phyloP scores from a whole-genome alignment of 2,113 vertebrate genomes.

The Micronycteris hirsuta region DNA sequence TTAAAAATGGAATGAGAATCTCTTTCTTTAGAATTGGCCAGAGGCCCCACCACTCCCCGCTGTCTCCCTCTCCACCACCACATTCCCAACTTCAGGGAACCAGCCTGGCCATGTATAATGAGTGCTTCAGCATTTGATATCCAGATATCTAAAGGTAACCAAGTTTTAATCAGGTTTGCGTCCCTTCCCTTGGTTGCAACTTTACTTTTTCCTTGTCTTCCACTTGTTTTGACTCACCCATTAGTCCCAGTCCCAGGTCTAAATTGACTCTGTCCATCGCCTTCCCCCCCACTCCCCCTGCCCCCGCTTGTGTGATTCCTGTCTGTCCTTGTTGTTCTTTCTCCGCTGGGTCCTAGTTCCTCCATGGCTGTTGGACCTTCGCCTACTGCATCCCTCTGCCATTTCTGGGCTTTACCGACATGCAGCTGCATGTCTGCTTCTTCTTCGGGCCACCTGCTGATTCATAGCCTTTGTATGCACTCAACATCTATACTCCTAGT shows the following conservation, averaged over 20 bases:
- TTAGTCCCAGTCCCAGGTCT: no score
- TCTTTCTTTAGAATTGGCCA: neutral
- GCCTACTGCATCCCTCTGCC: neutral
- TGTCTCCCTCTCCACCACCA: neutral
- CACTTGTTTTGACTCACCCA: neutral
- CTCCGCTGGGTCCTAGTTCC: neutral
- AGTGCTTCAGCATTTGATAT: neutral
- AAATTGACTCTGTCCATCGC: neutral
- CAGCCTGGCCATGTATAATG: neutral
- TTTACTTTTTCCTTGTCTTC: neutral
- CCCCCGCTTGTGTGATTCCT: neutral
- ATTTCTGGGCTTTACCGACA: neutral
- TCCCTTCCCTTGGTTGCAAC: neutral
- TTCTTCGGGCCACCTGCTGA: neutral
- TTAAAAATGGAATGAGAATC: neutral
- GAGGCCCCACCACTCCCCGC: accelerated
- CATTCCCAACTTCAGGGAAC: neutral
- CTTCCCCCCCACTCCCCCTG: no score
- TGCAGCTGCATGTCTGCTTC: accelerated
- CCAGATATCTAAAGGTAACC: neutral
- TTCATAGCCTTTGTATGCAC: neutral
- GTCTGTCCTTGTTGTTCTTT: neutral
- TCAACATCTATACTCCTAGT: neutral
- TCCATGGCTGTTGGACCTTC: accelerated
- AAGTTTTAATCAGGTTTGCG: accelerated